Conservation (phyloP, 2,888 invertebrate genomes). For the Blastobasis lacticolella region DNA sequence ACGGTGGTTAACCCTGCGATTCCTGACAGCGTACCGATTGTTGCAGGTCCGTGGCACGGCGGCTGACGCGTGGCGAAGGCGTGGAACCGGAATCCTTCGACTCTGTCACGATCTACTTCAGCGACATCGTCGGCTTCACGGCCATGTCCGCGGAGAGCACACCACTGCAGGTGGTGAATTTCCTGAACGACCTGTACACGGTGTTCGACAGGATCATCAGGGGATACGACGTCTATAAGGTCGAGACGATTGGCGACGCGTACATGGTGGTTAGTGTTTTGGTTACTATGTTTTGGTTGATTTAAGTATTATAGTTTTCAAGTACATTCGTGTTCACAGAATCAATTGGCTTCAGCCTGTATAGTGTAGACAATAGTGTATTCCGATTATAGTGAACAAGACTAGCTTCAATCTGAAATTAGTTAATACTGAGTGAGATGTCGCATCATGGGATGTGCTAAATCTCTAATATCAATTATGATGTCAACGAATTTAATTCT, state of each 20-base stretch:
- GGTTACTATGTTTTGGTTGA: neutral
- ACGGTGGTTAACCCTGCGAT: too few species aligned
- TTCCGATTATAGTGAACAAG: too few species aligned
- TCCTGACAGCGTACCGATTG: slow-evolving; percentile 17
- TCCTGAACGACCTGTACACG: slow-evolving; percentile 97
- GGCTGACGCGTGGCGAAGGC: slow-evolving; percentile 89
- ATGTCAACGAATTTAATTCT: too few species aligned
- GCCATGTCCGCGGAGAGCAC: slow-evolving; percentile 96
- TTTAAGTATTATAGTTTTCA: too few species aligned
- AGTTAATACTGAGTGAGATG: too few species aligned
- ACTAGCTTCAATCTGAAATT: too few species aligned
- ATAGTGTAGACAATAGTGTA: too few species aligned
- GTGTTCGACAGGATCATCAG: slow-evolving; percentile 97
- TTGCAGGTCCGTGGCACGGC: slow-evolving; percentile 88
- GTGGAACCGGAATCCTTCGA: slow-evolving; percentile 96
- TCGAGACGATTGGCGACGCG: slow-evolving; percentile 93
- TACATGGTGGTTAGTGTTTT: slow-evolving; percentile 75
- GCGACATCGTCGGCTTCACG: slow-evolving; percentile 97
- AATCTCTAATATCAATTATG: too few species aligned
- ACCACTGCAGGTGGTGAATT: slow-evolving; percentile 95
- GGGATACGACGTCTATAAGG: slow-evolving; percentile 98
- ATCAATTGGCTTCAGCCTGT: too few species aligned
- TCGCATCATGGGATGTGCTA: too few species aligned
- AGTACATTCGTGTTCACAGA: too few species aligned
- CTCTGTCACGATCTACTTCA: slow-evolving; percentile 96